Evolutionary conservation across 2,888 invertebrate species (phyloP), one percentile per base, ranked within the genome.

Genomic region (Dioctria linearis): DNA sequence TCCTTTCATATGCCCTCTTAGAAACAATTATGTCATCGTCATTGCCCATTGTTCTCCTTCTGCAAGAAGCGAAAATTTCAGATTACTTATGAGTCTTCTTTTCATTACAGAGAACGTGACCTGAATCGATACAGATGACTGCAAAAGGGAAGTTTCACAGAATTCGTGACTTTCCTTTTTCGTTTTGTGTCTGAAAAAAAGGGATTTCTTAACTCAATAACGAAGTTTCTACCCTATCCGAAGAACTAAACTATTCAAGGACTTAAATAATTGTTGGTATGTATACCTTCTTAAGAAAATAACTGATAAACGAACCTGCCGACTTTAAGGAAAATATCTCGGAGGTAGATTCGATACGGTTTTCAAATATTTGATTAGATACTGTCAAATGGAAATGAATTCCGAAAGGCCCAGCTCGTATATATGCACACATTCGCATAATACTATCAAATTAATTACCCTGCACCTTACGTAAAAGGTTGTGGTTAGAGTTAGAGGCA

Each of bases 11-110:
- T 69, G 25, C 43, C 69, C 59, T 13, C 59, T 49, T 25, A 39
- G 54, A 73, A 73, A 40, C 71, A 73, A 37, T 75, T 75, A 75
- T 75, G 59, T 75, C 59, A 75, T 69, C 51, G 69, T 49, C 69
- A 69, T 69, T 51, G 73, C 9, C 59, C 73, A 75, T 75, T 75
- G 73, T 75, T 69, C 73, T 75, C 59, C 69, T 42, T 67, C 39
- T 39, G n/a, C 73, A 57, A 42, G 59, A 59, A 57, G 73, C 13
- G 13, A 49, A 59, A 75, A 59, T 59, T 75, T 75, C 59, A 75
- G 73, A 75, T 75, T 75, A 75, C 59, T 75, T 59, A 54, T 59
- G 73, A 75, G 73, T n/a, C 59, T 54, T 75, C 63, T 75, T 9
- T 59, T 75, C 13, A 75, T 75, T 75, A 42, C 59, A 59, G 73